These are phyloP conservation scores for Sebastolobus altivelis DNA, from an alignment of 2,797 vertebrate species.

Conservation along the genomic window DNA sequence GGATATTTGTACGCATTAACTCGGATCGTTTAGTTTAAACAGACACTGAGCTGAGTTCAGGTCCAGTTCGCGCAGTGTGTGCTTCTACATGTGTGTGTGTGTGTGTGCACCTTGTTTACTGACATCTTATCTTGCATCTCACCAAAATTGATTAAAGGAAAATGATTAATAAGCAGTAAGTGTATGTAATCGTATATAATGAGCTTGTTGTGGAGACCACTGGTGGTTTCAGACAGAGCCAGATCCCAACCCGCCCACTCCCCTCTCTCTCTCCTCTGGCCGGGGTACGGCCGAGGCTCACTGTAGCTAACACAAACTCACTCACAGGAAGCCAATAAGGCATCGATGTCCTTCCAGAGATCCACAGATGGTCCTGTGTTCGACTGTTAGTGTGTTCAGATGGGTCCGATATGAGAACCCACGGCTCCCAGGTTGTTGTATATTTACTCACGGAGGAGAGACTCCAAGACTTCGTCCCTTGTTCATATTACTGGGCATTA, in stretches of 20 bases:
- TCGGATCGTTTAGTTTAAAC: slow-evolving; percentile 82
- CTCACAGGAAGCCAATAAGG: slow-evolving; percentile 56
- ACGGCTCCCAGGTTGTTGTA: slow-evolving; percentile 64
- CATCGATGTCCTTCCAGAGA: slow-evolving; percentile 53
- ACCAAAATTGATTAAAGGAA: slow-evolving; percentile 29
- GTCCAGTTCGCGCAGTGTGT: slow-evolving; percentile 57
- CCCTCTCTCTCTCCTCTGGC: slow-evolving; percentile 46
- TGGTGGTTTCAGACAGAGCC: slow-evolving; percentile 53
- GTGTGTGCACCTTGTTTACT: slow-evolving; percentile 41
- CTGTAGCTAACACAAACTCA: slow-evolving; percentile 48
- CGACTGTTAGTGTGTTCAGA: slow-evolving; percentile 65
- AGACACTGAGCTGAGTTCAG: slow-evolving; percentile 77
- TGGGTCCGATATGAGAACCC: slow-evolving; percentile 55
- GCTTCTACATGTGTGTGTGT: slow-evolving; percentile 6
- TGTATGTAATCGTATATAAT: slow-evolving; percentile 15
- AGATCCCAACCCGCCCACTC: slow-evolving; percentile 49
- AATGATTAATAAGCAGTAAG: slow-evolving; percentile 24
- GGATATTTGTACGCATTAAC: slow-evolving; percentile 83
- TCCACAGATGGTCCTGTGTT: slow-evolving; percentile 68
- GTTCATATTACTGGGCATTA: slow-evolving; percentile 65
- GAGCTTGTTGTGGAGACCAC: slow-evolving; percentile 52
- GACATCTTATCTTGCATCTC: slow-evolving; percentile 16
- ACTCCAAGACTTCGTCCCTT: slow-evolving; percentile 36
- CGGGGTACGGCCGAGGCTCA: slow-evolving; percentile 50
- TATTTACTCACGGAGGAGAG: slow-evolving; percentile 63